Conservation (phyloP, 1,140 invertebrate species). For the Pogonomyrmex barbatus region DNA sequence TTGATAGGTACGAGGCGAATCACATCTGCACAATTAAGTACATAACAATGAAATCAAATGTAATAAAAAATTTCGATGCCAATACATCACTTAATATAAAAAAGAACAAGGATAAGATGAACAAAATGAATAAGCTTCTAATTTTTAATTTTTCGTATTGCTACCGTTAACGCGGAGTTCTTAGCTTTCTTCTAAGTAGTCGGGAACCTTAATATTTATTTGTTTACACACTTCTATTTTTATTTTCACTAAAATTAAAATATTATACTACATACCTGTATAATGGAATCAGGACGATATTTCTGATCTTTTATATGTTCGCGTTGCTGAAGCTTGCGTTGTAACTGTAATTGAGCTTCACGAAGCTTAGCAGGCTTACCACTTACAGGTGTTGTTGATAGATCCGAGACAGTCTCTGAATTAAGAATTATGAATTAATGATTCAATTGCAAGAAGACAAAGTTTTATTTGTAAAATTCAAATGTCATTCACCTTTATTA, state of each 20-base stretch:
- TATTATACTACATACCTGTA: constrained; percentile 66
- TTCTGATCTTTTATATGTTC: constrained; percentile 91
- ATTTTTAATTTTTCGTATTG: too few species aligned
- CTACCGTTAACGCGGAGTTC: too few species aligned
- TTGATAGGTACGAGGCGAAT: too few species aligned
- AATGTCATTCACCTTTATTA: constrained; percentile 79
- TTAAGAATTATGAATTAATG: not conserved
- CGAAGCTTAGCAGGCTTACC: constrained; percentile 86
- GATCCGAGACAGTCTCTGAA: constrained; percentile 80
- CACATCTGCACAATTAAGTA: too few species aligned
- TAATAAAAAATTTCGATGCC: too few species aligned
- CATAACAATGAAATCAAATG: too few species aligned
- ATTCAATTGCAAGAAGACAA: not conserved
- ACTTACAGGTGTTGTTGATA: constrained; percentile 80
- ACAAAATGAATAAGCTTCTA: too few species aligned
- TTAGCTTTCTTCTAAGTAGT: too few species aligned
- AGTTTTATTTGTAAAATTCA: not conserved
- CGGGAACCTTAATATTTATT: too few species aligned
- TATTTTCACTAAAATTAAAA: not conserved
- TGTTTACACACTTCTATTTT: not conserved
- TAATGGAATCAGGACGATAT: constrained; percentile 78
- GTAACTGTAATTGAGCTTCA: constrained; percentile 89
- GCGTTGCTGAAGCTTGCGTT: constrained; percentile 90
- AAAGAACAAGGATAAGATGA: too few species aligned
- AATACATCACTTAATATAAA: too few species aligned